Conservation (phyloP, 2,113 vertebrate genomes). For the Cephalopholis sonnerati region DNA sequence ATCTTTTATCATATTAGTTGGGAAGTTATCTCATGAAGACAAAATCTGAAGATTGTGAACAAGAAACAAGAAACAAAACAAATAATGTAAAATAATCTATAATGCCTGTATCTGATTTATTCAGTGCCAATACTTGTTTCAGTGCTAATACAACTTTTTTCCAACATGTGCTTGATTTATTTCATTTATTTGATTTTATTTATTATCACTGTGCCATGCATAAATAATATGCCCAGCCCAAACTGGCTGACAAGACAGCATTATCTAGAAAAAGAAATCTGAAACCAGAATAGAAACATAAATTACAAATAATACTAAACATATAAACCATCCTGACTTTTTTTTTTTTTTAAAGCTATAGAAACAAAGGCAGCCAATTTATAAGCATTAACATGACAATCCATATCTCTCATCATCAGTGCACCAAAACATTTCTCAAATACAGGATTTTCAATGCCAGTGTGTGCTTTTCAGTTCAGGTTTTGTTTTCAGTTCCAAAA, state of each 20-base stretch:
- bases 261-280: background rate
- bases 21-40: background rate
- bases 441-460: background rate
- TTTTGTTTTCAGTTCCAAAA: background rate
- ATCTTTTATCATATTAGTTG: no score
- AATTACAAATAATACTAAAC: no score
- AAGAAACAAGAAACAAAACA: no score
- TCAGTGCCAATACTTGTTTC: background rate
- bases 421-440: background rate
- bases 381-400: no score
- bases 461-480: background rate
- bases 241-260: background rate
- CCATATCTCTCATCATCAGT: no score
- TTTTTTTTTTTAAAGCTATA: background rate
- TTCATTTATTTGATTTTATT: no score
- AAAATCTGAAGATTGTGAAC: no score
- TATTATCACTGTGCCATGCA: background rate
- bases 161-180: no score
- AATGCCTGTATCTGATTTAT: background rate
- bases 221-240: background rate
- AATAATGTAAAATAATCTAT: background rate
- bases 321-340: background rate
- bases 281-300: background rate
- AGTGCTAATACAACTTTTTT: background rate
- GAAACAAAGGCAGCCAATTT: background rate